Evolutionary conservation across 1,140 invertebrate species (phyloP), one percentile per base, ranked within the genome.

Genomic region (Dinoponera quadriceps): DNA sequence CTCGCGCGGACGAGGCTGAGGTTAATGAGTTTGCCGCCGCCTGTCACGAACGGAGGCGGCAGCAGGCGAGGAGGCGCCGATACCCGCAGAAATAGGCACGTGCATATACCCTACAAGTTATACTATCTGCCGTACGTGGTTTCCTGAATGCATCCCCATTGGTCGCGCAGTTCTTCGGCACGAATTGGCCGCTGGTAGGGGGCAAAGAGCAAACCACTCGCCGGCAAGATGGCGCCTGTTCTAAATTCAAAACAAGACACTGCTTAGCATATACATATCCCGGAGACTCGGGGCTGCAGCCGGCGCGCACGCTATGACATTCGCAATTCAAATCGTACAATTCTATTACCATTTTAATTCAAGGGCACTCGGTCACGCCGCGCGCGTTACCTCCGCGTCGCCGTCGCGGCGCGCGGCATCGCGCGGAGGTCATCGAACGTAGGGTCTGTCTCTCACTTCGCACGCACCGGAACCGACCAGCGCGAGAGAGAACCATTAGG

Each of bases 311-410:
- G 92, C 92, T 94, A 94, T 94, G 92, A 94, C 92, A 94, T 94
- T 94, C 92, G 92, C 93, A 94, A 94, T 94, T 94, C 92, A 94
- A 94, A 94, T 94, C 91, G 86, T 93, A 94, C 92, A 94, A 93
- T 94, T 94, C 92, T 94, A 94, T 94, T 94, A 94, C 92, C 92
- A 93, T 94, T 94, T 93, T 88, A 89, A 89, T 89, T 89, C 87
- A 89, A 89, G 87, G 81, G 84, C 87, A 86, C 84, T 85, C 54
- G 82, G 83, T 65, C 86, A 83, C 86, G 77, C 22, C 83, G 65
- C 86, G 85, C 20, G 81, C 57, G 68, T 59, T 81, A 77, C 44
- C 84, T 65, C 84, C 65, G 33, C 0, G 18, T 22, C 74, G 44
- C 44, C 29, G 74, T 33, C 51, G 13, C 38, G 59, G 78, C 78